A percentile compares a stretch with the other conserved stretches of the same genome.
These are phyloP conservation scores for Hyperoplus lanceolatus DNA, from an alignment of 2,797 vertebrate species.

Conservation along the genomic window DNA sequence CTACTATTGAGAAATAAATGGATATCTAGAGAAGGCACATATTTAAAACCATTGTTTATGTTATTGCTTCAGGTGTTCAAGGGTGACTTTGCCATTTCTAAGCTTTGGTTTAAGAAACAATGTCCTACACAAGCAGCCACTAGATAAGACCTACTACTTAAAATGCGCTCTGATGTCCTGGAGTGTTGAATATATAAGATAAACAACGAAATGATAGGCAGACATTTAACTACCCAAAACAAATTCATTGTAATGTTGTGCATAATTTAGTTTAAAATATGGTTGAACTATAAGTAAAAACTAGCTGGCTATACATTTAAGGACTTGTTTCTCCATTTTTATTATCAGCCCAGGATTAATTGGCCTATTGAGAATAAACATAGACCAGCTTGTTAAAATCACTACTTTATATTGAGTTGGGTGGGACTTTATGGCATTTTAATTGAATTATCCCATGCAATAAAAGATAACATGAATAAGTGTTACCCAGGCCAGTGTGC, in stretches of 20 bases:
- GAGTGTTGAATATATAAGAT: background rate
- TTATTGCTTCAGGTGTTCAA: background rate
- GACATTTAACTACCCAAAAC: too few species aligned
- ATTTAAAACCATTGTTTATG: background rate
- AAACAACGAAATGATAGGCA: background rate
- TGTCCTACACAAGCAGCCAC: background rate
- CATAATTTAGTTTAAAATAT: too few species aligned
- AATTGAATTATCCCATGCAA: background rate
- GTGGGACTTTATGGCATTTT: background rate
- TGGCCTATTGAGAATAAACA: background rate
- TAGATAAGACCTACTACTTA: background rate
- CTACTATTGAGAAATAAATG: background rate
- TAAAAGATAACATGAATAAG: background rate
- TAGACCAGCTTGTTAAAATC: background rate
- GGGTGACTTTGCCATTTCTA: background rate
- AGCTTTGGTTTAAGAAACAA: background rate
- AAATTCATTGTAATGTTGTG: too few species aligned
- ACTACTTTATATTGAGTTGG: background rate
- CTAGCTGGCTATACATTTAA: too few species aligned
- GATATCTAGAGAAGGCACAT: background rate
- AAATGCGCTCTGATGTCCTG: background rate
- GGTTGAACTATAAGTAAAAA: too few species aligned
- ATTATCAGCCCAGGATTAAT: background rate
- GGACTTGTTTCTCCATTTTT: too few species aligned
- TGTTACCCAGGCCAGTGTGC: background rate